Evolutionary conservation across 2,888 invertebrate genomes (phyloP), one percentile per base, ranked within the genome.

Genomic region (Drosophila vallismaia): DNA sequence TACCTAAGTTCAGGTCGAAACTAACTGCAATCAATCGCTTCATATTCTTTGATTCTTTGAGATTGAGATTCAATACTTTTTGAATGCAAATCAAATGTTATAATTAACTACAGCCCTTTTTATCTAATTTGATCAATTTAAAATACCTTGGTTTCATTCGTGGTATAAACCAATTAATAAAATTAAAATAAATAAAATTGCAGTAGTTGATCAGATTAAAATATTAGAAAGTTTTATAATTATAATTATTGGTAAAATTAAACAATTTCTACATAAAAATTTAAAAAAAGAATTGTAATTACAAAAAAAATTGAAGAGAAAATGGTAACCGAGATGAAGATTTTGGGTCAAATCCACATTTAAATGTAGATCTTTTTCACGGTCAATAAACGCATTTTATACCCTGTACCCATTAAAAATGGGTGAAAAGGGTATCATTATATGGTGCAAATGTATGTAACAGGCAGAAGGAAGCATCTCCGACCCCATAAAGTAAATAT

Each of bases 251-350:
- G 94, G 94, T 0, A 95, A 88, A 89, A 95, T 92, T 89, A 95
- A 77, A 0, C 93, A 95, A 91, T 93, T 89, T 92, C 93, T 77
- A 94, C 93, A 92, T 95, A 95, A 93, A 95, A 95, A 92, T 95
- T 94, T 59, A 74, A 51, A 89, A 95, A 95, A 92, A 95, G 93
- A n/a, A 40, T 49, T 9, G 29, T 49, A 7, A 57, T 57, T 49
- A 49, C n/a, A n/a, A 28, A 94, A 94, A 52, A 42, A 52, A 52
- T 52, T 40, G 52, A 8, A 52, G 40, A 1, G 52, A 52, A 29
- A 52, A 42, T 19, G 52, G 52, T 14, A 52, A 10, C 0, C 52
- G 52, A 8, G 52, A 52, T 0, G 52, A 52, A 2, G 52, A 52
- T 48, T 56, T 40, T 3, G 93, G 93, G 44, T 94, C 93, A 91